Conservation (phyloP, 37 sponge, comb jelly and placozoan species). For the Lycopodina hypogea region DNA sequence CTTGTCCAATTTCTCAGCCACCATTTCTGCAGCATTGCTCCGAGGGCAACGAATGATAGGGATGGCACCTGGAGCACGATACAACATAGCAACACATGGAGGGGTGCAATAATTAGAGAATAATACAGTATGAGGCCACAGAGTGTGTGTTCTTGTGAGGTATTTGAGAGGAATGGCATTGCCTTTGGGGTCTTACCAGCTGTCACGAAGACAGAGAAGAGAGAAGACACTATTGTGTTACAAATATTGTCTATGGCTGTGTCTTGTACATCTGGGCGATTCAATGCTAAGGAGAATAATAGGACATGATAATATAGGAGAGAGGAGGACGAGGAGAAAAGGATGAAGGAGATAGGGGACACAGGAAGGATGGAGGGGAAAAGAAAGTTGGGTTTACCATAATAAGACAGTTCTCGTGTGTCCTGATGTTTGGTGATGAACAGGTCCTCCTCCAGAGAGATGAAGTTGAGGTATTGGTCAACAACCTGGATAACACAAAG, state of each 20-base stretch:
- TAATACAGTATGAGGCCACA: neutral
- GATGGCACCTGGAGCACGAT: conserved; percentile 71
- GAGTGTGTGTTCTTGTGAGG: neutral
- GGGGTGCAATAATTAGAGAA: neutral
- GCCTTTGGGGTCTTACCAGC: conserved; percentile 70
- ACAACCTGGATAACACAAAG: conserved; percentile 51
- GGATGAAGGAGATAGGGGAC: too few relatives aligned
- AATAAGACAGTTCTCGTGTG: conserved; percentile 67
- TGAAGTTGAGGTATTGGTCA: conserved; percentile 96
- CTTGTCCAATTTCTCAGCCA: conserved; percentile 88
- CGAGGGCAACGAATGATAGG: conserved; percentile 96
- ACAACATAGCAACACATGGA: conserved; percentile 13
- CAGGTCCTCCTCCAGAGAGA: conserved; percentile 89
- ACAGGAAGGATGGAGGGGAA: neutral
- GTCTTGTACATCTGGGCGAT: conserved; percentile 80
- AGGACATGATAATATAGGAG: too few relatives aligned
- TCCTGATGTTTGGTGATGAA: conserved; percentile 77
- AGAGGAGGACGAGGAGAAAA: neutral
- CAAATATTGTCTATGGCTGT: conserved; percentile 73
- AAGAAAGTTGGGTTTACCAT: conserved; percentile 67
- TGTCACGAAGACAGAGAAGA: conserved; percentile 94
- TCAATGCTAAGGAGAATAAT: conserved; percentile 64
- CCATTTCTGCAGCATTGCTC: conserved; percentile 97
- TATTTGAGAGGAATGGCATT: neutral
- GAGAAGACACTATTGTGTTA: conserved; percentile 79